phyloP scores from a whole-genome alignment of 2,888 invertebrate species.

The Ectemnius cavifrons region DNA sequence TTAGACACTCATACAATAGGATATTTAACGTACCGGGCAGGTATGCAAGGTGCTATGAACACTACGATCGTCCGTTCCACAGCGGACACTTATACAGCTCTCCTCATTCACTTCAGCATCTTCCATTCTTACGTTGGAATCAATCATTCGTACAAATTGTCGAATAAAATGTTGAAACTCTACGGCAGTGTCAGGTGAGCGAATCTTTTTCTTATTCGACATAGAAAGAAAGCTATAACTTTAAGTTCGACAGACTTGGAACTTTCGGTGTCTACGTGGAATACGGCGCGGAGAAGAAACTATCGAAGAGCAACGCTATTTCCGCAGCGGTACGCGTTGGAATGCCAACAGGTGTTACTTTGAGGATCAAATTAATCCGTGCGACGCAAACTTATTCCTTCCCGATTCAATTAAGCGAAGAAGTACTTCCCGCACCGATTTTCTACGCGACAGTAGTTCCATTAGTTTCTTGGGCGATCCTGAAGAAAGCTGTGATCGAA shows the following conservation, averaged over 20 bases:
- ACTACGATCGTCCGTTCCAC: conserved; percentile 90
- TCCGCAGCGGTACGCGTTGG: conserved; percentile 92
- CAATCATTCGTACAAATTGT: conserved; percentile 89
- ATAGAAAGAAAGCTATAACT: background rate
- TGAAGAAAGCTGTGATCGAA: conserved; percentile 92
- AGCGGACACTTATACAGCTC: conserved; percentile 66
- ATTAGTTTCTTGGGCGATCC: conserved; percentile 86
- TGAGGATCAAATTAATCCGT: conserved; percentile 91
- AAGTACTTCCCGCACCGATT: conserved; percentile 91
- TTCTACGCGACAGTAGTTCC: conserved; percentile 97
- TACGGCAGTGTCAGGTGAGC: conserved; percentile 89
- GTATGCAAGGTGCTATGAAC: conserved; percentile 83
- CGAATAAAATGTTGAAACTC: conserved; percentile 88
- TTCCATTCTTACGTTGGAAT: conserved; percentile 88
- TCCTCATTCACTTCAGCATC: conserved; percentile 88
- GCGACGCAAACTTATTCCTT: conserved; percentile 93
- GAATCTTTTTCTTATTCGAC: background rate
- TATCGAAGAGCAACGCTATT: conserved; percentile 93
- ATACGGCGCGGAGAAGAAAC: conserved; percentile 95
- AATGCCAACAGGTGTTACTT: conserved; percentile 91
- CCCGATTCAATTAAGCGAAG: conserved; percentile 94
- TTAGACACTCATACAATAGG: conserved; percentile 93
- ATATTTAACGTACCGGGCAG: conserved; percentile 90
- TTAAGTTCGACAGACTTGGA: conserved; percentile 82
- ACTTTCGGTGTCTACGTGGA: conserved; percentile 93